Percentiles rank a stretch among this genome's conserved stretches.
Conservation (phyloP, 1,140 invertebrate species). For the Solenopsis fugax region DNA sequence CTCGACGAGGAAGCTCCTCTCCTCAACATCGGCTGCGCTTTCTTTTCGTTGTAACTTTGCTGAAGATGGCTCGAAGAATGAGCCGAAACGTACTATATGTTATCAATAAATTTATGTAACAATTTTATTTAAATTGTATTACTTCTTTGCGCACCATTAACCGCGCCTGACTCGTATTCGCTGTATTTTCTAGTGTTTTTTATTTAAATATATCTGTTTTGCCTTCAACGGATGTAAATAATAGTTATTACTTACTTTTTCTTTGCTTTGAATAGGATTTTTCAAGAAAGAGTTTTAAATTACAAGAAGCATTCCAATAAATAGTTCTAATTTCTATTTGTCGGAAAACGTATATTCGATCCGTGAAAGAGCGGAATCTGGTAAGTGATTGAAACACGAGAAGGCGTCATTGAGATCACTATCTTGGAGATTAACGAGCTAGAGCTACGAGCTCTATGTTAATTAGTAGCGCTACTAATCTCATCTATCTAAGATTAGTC, state of each 20-base stretch:
- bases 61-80: too few species aligned
- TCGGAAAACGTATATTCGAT: neutral
- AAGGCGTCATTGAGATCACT: constrained; percentile 12
- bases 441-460: neutral
- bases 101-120: too few species aligned
- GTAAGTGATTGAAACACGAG: constrained; percentile 9
- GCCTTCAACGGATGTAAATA: neutral
- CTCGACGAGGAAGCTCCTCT: too few species aligned
- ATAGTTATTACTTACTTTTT: neutral
- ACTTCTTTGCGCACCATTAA: too few species aligned
- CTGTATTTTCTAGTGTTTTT: too few species aligned
- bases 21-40: too few species aligned
- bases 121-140: too few species aligned
- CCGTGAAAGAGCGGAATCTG: neutral
- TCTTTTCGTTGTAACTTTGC: too few species aligned
- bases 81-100: too few species aligned
- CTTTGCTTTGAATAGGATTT: neutral
- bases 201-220: neutral
- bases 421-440: constrained; percentile 15
- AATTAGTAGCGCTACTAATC: constrained; percentile 26
- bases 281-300: neutral
- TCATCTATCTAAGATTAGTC: neutral
- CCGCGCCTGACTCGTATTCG: too few species aligned
- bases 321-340: constrained; percentile 13
- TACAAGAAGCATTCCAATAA: neutral